These are phyloP conservation scores for Anolis sagrei DNA, from an alignment of 2,113 vertebrate genomes.

Conservation along the genomic window DNA sequence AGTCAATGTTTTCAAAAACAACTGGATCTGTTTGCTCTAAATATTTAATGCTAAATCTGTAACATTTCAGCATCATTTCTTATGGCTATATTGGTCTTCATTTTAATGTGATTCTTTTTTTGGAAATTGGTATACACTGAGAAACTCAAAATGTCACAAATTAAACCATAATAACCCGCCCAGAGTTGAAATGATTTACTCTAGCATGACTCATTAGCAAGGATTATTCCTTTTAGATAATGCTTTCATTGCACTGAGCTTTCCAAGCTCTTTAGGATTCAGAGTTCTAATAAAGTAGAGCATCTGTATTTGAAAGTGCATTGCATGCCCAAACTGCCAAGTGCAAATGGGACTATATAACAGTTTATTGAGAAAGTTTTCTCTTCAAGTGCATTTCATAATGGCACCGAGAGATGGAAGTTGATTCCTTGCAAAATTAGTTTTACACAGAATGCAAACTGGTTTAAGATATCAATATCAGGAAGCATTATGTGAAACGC, in stretches of 20 bases:
- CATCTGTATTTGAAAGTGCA: slow-evolving; percentile 7
- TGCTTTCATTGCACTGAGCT: slow-evolving; percentile 41
- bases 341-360: slow-evolving; percentile 34
- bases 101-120: slow-evolving; percentile 57
- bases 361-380: slow-evolving; percentile 27
- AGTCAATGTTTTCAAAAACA: slow-evolving; percentile 68
- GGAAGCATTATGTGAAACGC: slow-evolving; percentile 27
- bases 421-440: slow-evolving; percentile 41
- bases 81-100: slow-evolving; percentile 72
- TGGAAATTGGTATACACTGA: slow-evolving; percentile 43
- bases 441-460: slow-evolving; percentile 33
- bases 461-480: slow-evolving; percentile 32
- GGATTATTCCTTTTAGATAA: slow-evolving; percentile 29
- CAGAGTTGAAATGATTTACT: slow-evolving; percentile 12
- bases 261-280: slow-evolving; percentile 26
- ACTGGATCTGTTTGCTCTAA: slow-evolving; percentile 77
- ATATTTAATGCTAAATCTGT: slow-evolving; percentile 74
- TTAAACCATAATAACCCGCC: slow-evolving; percentile 30
- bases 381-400: slow-evolving; percentile 35
- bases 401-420: slow-evolving; percentile 30
- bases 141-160: slow-evolving; percentile 28
- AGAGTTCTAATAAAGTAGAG: slow-evolving; percentile 27
- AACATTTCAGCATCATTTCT: slow-evolving; percentile 71
- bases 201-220: slow-evolving; percentile 16
- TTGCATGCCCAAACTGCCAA: slow-evolving; percentile 28